Base-by-base conservation (phyloP, 1,140 invertebrate genomes). In the Pygmarrhopalites habei region DNA sequence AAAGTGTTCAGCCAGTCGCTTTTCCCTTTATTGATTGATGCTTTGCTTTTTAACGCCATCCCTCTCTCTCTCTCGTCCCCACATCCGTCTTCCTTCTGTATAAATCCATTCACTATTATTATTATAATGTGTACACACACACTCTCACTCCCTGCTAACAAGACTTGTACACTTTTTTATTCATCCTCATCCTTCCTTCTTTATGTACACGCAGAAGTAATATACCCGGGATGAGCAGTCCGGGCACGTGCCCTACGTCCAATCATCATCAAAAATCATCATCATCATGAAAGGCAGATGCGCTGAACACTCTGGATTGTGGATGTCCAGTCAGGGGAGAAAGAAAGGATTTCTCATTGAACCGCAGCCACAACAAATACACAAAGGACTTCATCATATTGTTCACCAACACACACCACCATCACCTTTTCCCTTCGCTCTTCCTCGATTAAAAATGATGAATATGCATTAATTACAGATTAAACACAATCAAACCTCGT, bases 371-470 rank as follows among this genome's bases (percentile, higher is more conserved):
- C n/a, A 7, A 15, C 29, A 28, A 28, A 5, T 5, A 21, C 2
- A 35, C 30, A 56, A 21, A 29, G 21, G 12, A 17, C 10, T 14
- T n/a, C 10, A 15, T 28, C 15, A 29, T 7, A 4, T 26, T 35
- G 19, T n/a, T 32, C 15, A 35, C 14, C 2, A 17, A 21, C 29
- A 32, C n/a, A 14, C 32, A 43, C 21, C 32, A 35, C 15, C 32
- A 35, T 35, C 32, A 35, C 32, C 32, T 7, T 35, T 5, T 7
- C 5, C 5, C 32, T 7, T 35, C 32, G 32, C 15, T 35, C 5
- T 3, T 10, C 5, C 10, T 62, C 60, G 43, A 62, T 62, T 62
- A 62, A 23, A 57, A 47, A 62, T 62, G 60, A 62, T 62, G 60
- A 62, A 62, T 56, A 46, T 62, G 60, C 53, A 39, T 43, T 62